Evolutionary conservation across 2,888 invertebrate genomes (phyloP).

Genomic region (Ametastegia equiseti): DNA sequence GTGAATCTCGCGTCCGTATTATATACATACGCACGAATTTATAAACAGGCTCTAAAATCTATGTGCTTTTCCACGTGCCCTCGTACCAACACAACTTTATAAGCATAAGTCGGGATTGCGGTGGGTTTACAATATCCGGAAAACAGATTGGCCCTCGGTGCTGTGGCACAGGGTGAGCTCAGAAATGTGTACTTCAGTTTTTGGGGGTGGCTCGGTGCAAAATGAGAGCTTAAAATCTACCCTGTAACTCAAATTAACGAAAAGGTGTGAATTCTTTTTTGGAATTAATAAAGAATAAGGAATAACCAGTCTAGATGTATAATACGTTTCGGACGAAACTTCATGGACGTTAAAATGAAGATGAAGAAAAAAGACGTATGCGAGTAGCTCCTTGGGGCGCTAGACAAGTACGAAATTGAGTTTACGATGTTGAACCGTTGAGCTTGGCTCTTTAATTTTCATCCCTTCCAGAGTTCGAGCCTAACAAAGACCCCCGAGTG

Average conservation of each 20-base stretch:
- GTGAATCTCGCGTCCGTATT: no score
- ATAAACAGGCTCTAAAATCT: not conserved
- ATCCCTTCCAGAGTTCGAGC: not conserved
- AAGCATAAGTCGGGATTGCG: constrained; percentile 49
- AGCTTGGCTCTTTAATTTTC: constrained; percentile 5
- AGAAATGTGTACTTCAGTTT: constrained; percentile 38
- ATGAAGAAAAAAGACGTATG: not conserved
- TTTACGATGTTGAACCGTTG: constrained; percentile 26
- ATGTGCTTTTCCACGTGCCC: not conserved
- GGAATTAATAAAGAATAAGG: not conserved
- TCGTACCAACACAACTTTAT: not conserved
- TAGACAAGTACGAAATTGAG: constrained; percentile 13
- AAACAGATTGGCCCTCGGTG: constrained; percentile 61
- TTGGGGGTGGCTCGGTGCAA: not conserved
- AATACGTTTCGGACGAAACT: not conserved
- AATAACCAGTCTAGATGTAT: not conserved
- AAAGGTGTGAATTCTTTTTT: not conserved
- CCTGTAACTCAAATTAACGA: no score
- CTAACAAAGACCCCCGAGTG: constrained; percentile 15
- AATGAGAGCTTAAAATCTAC: not conserved
- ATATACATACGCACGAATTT: not conserved
- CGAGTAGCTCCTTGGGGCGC: not conserved
- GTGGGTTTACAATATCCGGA: constrained; percentile 66
- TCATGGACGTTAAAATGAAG: not conserved
- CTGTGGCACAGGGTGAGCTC: constrained; percentile 43